These are phyloP conservation scores for Ephialtes manifestator DNA, from an alignment of 2,888 invertebrate genomes.

Conservation along the genomic window DNA sequence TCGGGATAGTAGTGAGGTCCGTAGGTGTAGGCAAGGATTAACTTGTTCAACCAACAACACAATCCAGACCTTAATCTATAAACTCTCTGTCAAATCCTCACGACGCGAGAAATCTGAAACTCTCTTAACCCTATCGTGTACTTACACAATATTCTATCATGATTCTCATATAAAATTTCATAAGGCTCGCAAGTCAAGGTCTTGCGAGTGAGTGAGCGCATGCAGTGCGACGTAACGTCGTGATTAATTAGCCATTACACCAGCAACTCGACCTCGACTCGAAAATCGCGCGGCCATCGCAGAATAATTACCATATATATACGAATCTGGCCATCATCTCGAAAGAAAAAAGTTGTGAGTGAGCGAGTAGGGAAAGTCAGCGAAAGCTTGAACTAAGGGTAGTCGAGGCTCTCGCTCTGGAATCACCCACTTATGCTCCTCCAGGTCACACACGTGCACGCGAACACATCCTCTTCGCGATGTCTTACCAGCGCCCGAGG, in stretches of 20 bases:
- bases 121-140: background rate
- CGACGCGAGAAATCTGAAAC: conserved; percentile 13
- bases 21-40: conserved; percentile 24
- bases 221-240: conserved; percentile 43
- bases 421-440: conserved; percentile 50
- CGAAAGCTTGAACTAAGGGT: conserved; percentile 5
- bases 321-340: conserved; percentile 57
- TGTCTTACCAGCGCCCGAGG: conserved; percentile 37
- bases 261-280: conserved; percentile 50
- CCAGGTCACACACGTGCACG: conserved; percentile 37
- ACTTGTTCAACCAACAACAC: conserved; percentile 26
- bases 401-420: conserved; percentile 21
- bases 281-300: conserved; percentile 59
- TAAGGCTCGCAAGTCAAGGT: conserved; percentile 45
- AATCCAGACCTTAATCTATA: conserved; percentile 20
- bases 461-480: conserved; percentile 38
- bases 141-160: conserved; percentile 26
- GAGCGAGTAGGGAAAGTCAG: background rate
- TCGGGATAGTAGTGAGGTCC: conserved; percentile 15
- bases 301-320: conserved; percentile 60
- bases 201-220: conserved; percentile 22
- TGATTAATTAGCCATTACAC: conserved; percentile 65
- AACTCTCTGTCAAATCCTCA: background rate
- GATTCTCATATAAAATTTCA: conserved; percentile 36
- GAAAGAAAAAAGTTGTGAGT: background rate